These are phyloP conservation scores for Odontophorus gujanensis DNA, from an alignment of 2,113 vertebrate species.

Conservation along the genomic window DNA sequence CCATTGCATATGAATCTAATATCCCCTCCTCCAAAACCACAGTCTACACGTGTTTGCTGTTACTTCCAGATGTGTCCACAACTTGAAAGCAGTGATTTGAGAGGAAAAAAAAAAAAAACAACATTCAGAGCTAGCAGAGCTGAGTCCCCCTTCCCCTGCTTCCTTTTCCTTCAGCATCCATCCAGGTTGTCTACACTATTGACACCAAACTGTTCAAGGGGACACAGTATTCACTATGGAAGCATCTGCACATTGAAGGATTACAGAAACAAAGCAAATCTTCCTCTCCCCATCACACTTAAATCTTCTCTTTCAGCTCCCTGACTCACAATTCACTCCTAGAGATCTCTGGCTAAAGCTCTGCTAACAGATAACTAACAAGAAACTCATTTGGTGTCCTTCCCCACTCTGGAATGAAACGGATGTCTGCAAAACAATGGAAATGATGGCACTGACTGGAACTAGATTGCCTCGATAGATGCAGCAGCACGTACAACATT, in stretches of 20 bases:
- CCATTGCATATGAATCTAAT: conserved; percentile 39
- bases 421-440: conserved; percentile 38
- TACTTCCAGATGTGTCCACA: conserved; percentile 70
- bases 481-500: conserved; percentile 2
- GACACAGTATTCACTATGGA: background rate
- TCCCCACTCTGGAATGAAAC: background rate
- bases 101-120: background rate
- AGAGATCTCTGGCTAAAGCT: conserved; percentile 26
- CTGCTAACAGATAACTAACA: conserved; percentile 16
- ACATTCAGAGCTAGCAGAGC: background rate
- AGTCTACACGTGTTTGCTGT: conserved; percentile 61
- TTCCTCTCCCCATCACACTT: background rate
- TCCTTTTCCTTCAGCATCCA: background rate
- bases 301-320: background rate
- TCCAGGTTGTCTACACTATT: background rate
- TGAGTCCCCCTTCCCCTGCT: background rate
- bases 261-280: background rate
- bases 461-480: background rate
- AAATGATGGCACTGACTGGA: background rate
- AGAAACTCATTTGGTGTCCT: conserved; percentile 27
- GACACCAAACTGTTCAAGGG: background rate
- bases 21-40: conserved; percentile 8
- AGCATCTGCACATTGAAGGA: accelerated
- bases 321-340: conserved; percentile 34
- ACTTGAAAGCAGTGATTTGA: conserved; percentile 55